Conservation (phyloP, 1,140 invertebrate species). For the Helicoverpa armigera region DNA sequence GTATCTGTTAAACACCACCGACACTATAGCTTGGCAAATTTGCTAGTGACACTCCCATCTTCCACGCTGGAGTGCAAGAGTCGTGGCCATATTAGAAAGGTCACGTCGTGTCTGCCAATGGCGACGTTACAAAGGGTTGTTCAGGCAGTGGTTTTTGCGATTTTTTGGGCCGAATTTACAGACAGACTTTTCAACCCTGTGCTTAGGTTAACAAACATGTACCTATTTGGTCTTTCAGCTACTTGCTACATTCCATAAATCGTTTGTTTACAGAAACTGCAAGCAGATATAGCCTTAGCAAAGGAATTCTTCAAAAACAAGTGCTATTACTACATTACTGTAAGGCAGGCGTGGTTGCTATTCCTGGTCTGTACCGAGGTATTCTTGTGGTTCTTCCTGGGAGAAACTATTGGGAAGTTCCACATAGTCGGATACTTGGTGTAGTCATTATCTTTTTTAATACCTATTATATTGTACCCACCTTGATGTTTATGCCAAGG, state of each 20-base stretch:
- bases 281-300: conserved; percentile 61
- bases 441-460: conserved; percentile 45
- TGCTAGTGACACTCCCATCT: too few relatives aligned
- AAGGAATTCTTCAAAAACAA: conserved; percentile 69
- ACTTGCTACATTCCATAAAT: neutral
- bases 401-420: conserved; percentile 81
- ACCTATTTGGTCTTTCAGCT: too few relatives aligned
- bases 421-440: conserved; percentile 81
- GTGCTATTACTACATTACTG: conserved; percentile 70
- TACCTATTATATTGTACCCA: neutral
- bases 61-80: too few relatives aligned
- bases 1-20: too few relatives aligned
- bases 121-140: too few relatives aligned
- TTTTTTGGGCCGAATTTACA: too few relatives aligned
- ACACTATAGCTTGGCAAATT: too few relatives aligned
- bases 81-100: too few relatives aligned
- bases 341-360: conserved; percentile 77
- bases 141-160: too few relatives aligned
- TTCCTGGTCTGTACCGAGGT: conserved; percentile 73
- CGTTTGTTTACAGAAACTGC: conserved; percentile 66
- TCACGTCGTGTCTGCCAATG: too few relatives aligned
- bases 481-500: neutral
- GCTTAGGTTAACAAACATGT: too few relatives aligned
- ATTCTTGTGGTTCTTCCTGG: conserved; percentile 78
- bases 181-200: too few relatives aligned